Evolutionary conservation across 2,888 invertebrate genomes (phyloP), one percentile per base, ranked within the genome.

Genomic region (Agrochola circellaris): DNA sequence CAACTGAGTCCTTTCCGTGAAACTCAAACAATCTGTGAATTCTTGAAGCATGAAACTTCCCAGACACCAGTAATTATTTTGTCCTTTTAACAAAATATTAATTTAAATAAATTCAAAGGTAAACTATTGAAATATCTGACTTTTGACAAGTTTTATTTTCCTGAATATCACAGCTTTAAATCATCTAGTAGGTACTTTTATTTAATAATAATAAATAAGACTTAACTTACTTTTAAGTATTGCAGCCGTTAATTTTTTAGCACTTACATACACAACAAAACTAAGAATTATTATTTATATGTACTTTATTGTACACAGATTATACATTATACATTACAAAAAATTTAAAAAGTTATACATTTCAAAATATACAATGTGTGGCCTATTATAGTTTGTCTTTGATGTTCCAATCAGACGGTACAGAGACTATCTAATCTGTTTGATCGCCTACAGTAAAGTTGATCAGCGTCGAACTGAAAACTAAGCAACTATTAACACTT

Each of bases 401-500:
- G 88, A 83, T 75, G 67, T 85, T 70, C 58, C 58, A 74, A 75
- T 74, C 67, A 66, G 17, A 67, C 51, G 23, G 34, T 61, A 65
- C 45, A 60, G 8, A 42, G 58, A 60, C 65, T 64, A 72, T 87
- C 11, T 51, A 62, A 69, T 34, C 45, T 58, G 26, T 75, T 83
- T 71, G 70, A 78, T 79, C 54, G 45, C 48, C 30, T 20, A 42
- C 58, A 45, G 54, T 56, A 26, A 77, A 64, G 6, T 61, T 64
- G n/a, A 65, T 66, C 30, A 79, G 30, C 15, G 58, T 34, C 23
- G n/a, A 62, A 66, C 73, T 64, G 68, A 64, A 72, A 80, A 77
- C 62, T 76, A 84, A 75, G 69, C 66, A 73, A 73, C 56, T 75
- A 73, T 70, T 65, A 69, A 73, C 70, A 78, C 77, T 74, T 80